Conservation (phyloP, 35 echinoderm and acorn worm species). For the Chiridota heheva region DNA sequence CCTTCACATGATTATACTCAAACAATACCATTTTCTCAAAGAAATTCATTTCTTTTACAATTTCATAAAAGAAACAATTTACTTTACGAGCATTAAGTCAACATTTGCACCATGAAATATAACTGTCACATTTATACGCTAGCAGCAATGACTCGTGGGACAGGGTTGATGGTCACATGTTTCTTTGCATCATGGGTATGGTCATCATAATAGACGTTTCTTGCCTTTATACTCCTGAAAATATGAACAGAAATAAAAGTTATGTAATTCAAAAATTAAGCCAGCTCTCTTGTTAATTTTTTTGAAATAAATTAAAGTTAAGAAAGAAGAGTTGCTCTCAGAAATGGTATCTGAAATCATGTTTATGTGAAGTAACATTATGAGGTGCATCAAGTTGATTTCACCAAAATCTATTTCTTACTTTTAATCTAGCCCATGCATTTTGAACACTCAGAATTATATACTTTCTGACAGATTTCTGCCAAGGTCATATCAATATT, state of each 20-base stretch:
- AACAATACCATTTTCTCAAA: too few relatives aligned
- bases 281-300: background rate
- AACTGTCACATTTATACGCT: too few relatives aligned
- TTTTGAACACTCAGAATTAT: too few relatives aligned
- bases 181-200: constrained; percentile 96
- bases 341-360: background rate
- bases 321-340: background rate
- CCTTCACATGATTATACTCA: too few relatives aligned
- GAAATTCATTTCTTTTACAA: too few relatives aligned
- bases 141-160: constrained; percentile 71
- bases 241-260: background rate
- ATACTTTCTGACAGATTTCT: too few relatives aligned
- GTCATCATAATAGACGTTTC: constrained; percentile 89
- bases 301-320: background rate
- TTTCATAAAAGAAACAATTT: too few relatives aligned
- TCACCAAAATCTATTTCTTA: too few relatives aligned
- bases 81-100: too few relatives aligned
- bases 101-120: too few relatives aligned
- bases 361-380: background rate
- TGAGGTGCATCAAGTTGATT: background rate
- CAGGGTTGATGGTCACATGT: constrained; percentile 66
- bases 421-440: too few relatives aligned
- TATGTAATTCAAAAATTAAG: background rate
- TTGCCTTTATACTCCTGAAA: constrained; percentile 93
- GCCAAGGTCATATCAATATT: too few relatives aligned